Evolutionary conservation across 2,797 vertebrate species (phyloP).

Genomic region (Loris lydekkerianus): DNA sequence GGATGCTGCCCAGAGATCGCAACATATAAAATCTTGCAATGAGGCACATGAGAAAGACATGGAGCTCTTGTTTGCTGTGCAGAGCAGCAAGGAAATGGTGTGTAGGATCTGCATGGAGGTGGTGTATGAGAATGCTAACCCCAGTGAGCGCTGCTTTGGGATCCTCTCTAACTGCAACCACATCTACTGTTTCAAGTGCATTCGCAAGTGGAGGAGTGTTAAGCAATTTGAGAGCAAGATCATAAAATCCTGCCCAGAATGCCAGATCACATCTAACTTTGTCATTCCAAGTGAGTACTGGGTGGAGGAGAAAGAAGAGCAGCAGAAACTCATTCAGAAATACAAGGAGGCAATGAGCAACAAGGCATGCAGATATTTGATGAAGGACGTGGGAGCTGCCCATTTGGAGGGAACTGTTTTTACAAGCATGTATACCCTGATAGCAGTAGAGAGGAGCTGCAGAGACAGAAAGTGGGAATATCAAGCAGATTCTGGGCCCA

Average conservation of each 20-base stretch:
- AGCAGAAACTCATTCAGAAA: conserved; percentile 99
- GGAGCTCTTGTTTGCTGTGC: conserved; percentile 99
- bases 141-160: conserved; percentile 96
- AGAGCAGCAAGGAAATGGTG: conserved; percentile 99
- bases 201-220: conserved; percentile 99
- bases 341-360: conserved; percentile 99
- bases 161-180: conserved; percentile 99
- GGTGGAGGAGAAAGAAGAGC: conserved; percentile 99
- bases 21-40: conserved; percentile 98
- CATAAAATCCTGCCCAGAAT: conserved; percentile 99
- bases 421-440: conserved; percentile 99
- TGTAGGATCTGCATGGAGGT: conserved; percentile 99
- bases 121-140: conserved; percentile 98
- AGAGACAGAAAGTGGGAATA: conserved; percentile 94
- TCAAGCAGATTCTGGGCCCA: conserved; percentile 95
- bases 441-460: conserved; percentile 96
- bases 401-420: conserved; percentile 99
- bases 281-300: conserved; percentile 99
- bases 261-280: conserved; percentile 99
- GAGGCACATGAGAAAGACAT: conserved; percentile 99
- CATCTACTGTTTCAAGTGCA: conserved; percentile 99
- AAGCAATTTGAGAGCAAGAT: conserved; percentile 99
- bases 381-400: conserved; percentile 98
- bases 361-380: conserved; percentile 98
- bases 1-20: conserved; percentile 95